Evolutionary conservation across 2,113 vertebrate species (phyloP), one percentile per base, ranked within the genome.

Genomic region (Lates calcarifer): DNA sequence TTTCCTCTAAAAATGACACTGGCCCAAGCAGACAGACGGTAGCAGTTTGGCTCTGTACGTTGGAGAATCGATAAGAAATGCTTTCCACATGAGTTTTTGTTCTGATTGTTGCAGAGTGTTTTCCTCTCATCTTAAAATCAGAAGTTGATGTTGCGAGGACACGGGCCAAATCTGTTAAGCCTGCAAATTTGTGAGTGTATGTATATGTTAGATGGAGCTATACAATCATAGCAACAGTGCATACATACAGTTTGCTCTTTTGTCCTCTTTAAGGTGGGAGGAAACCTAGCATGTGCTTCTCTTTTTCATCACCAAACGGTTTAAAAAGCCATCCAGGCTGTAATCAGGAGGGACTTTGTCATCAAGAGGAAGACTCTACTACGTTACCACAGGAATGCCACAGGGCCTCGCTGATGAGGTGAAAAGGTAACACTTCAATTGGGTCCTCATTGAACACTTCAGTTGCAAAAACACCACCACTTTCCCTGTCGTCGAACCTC

Each of bases 1-100:
- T 84, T 89, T 83, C 51, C 35, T 83, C 12, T 35, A 74, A 83
- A 66, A 69, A 22, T 29, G 45, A 69, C 78, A 47, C 24, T 63
- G 61, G 73, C 62, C 71, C 22, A 4, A 62, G 55, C 61, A 20
- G 83, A 81, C 93, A 93, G 89, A 90, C 87, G 93, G 94, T 90
- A 93, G 91, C 94, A 90, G 79, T 94, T 94, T 93, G 74, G n/a
- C 2, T 20, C 72, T 55, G 49, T 55, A 55, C n/a, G 56, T 57
- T 49, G 62, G 69, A 74, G 57, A 10, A 74, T 87, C 66, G 94
- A 95, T 95, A 93, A 94, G 90, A 81, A 94, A 94, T 92, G 91
- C 65, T 92, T 95, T 90, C 93, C 94, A 95, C 93, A 93, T 94
- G 93, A 86, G 64, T 56, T 35, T 35, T 20, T 56, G 28, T 41